Base-by-base conservation (phyloP, 2,797 vertebrate genomes). In the Brachymystax lenok region DNA sequence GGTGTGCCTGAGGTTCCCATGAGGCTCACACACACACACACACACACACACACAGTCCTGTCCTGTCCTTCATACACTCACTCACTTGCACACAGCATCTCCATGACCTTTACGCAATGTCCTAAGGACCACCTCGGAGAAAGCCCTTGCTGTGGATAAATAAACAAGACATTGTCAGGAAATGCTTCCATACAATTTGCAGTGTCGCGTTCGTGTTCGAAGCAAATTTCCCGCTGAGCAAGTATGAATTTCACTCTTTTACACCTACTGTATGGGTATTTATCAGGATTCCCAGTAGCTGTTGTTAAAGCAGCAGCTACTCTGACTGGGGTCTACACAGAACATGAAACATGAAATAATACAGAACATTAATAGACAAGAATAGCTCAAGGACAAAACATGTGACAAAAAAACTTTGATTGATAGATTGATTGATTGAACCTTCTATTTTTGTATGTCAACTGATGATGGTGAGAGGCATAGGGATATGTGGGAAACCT, bases 51-150 rank as follows among this genome's bases (percentile, higher is more conserved):
- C 87, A 89, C 5, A 8, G 24, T 24, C 24, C 6, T n/a, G 69
- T 74, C 70, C 56, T 46, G 10, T 46, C 40, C 40, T 46, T 46
- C 40, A 46, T 12, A 46, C 40, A 46, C 40, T 10, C 40, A 46
- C 40, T 46, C 40, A 46, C 40, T 46, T 46, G 2, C 40, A 46
- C 40, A 46, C 40, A 46, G 40, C 40, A 46, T 46, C 40, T 0
- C 77, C 33, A 61, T 89, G 90, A 94, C 92, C 93, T 94, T 93
- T 93, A 80, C 85, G 77, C 82, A 85, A 86, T 85, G 89, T 89
- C 91, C 88, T 85, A 86, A 88, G 83, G 91, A 87, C 80, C 87
- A 91, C 85, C 83, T 90, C 82, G 87, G 82, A 92, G 76, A 86
- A 89, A 88, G 85, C 84, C 81, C 82, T 82, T 87, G 87, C 75